phyloP scores from a whole-genome alignment of 2,888 invertebrate genomes.

The Phyllotreta cruciferae region DNA sequence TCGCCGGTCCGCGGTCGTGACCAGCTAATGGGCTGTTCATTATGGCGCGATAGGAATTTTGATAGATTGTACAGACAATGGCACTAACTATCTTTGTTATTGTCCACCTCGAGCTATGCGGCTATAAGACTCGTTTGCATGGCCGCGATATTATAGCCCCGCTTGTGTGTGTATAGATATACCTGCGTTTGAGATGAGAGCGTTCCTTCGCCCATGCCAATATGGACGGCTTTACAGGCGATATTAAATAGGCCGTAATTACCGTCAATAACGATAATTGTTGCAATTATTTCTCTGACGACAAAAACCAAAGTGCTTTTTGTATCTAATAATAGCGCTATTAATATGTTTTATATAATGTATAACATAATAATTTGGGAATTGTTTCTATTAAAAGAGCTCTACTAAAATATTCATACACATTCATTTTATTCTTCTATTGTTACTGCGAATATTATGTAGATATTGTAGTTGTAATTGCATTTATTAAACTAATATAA shows the following conservation, averaged over 20 bases:
- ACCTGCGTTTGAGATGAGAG: neutral
- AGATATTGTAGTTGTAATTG: neutral
- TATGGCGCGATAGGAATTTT: conserved; percentile 39
- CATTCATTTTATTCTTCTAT: too few species aligned
- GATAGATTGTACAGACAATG: conserved; percentile 35
- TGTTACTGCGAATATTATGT: neutral
- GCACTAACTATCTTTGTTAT: conserved; percentile 28
- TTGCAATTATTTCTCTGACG: too few species aligned
- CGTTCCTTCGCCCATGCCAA: neutral
- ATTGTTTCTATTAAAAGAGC: too few species aligned
- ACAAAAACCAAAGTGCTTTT: too few species aligned
- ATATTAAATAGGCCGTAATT: conserved; percentile 6
- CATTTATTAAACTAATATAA: neutral
- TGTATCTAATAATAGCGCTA: too few species aligned
- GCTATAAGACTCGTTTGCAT: conserved; percentile 18
- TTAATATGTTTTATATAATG: too few species aligned
- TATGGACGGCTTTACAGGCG: conserved; percentile 1
- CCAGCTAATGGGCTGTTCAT: conserved; percentile 36
- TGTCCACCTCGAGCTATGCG: conserved; percentile 29
- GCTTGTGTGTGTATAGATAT: too few species aligned
- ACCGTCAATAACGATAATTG: neutral
- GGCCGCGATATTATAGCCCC: conserved; percentile 7
- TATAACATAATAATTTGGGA: too few species aligned
- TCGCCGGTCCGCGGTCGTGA: conserved; percentile 23
- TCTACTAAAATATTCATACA: too few species aligned